These are phyloP conservation scores for Periplaneta americana DNA, from an alignment of 1,140 invertebrate genomes.

Conservation along the genomic window DNA sequence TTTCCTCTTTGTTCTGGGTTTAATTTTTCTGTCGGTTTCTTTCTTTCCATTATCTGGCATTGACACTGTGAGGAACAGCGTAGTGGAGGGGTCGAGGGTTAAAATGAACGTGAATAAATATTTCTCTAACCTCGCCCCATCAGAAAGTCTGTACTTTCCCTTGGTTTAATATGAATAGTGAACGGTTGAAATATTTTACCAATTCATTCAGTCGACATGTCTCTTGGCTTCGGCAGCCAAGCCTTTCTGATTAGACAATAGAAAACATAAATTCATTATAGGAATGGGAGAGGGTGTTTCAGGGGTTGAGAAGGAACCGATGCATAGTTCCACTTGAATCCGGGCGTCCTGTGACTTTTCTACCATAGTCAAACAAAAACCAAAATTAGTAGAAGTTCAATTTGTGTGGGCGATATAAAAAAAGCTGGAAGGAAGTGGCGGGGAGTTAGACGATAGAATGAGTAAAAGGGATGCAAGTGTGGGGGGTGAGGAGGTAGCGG, in stretches of 20 bases:
- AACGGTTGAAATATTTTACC: too few species aligned
- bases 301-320: neutral
- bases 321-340: neutral
- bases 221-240: neutral
- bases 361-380: neutral
- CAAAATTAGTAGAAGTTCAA: neutral
- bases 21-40: too few species aligned
- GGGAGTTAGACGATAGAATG: neutral
- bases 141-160: neutral
- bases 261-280: neutral
- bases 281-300: neutral
- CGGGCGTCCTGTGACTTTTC: neutral
- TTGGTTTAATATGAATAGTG: neutral
- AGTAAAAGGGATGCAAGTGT: neutral
- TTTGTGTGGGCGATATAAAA: neutral
- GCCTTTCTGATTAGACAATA: neutral
- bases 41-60: too few species aligned
- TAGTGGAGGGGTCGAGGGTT: too few species aligned
- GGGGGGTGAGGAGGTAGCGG: neutral
- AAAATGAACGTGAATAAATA: too few species aligned
- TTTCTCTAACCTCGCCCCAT: neutral
- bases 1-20: too few species aligned
- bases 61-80: too few species aligned
- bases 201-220: neutral
- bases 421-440: neutral